Evolutionary conservation across 2,113 vertebrate species (phyloP).

Genomic region (Terrapene triunguis): DNA sequence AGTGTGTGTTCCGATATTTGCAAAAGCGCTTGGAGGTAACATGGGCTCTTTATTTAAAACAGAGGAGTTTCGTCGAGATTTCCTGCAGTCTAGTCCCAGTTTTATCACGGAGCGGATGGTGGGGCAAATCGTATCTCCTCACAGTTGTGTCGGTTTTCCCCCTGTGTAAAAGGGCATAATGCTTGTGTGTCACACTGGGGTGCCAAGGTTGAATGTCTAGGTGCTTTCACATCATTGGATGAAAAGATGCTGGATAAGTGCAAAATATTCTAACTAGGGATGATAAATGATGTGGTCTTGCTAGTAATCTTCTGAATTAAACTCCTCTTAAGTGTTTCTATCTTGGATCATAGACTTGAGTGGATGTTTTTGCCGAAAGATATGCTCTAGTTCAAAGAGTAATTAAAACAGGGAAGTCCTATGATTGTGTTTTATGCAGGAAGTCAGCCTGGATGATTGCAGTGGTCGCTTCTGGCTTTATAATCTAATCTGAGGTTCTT

Average conservation of each 20-base stretch:
- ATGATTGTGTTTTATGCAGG: not conserved
- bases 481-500: not conserved
- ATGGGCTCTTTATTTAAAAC: no score
- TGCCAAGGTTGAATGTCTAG: not conserved
- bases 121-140: not conserved
- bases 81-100: not conserved
- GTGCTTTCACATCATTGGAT: not conserved
- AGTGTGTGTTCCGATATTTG: no score
- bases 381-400: not conserved
- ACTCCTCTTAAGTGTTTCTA: fast-evolving
- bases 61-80: not conserved
- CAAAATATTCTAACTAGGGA: not conserved
- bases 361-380: not conserved
- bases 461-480: not conserved
- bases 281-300: not conserved
- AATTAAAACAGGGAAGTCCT: not conserved
- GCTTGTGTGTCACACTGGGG: not conserved
- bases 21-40: no score
- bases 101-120: not conserved
- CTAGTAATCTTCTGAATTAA: not conserved
- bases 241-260: not conserved
- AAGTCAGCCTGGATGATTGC: not conserved
- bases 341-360: fast-evolving
- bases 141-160: not conserved
- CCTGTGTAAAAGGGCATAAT: not conserved